Base-by-base conservation (phyloP, 2,113 vertebrate species). In the Dasyornis broadbenti region DNA sequence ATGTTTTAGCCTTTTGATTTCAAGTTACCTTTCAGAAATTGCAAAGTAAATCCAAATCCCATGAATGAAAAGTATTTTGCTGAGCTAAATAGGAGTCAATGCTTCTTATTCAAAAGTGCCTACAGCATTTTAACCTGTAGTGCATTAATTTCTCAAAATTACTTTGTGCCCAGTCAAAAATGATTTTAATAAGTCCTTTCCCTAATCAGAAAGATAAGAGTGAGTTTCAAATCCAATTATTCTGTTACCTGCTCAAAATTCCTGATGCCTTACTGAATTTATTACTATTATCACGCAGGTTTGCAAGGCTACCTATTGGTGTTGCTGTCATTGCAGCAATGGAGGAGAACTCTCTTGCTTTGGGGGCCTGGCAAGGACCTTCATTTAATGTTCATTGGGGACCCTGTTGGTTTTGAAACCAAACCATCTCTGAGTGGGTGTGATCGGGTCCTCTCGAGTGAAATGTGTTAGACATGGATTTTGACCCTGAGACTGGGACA, bases 191-290 rank as follows among this genome's bases (percentile, higher is more conserved):
- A 45, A 39, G n/a, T 75, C 28, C 11, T 76, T 90, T 82, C 40
- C 54, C 42, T 78, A 61, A 30, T 47, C 59, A 40, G 37, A 61
- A 79, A 49, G 24, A 64, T 52, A 87, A 45, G 42, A 56, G 5
- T 16, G 40, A 68, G 21, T 89, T 92, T 85, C 47, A 85, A 68
- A 84, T 73, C 49, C 59, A 96, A n/a, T 95, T 93, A 87, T 44
- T 76, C 13, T 70, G 9, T 65, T 59, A 82, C 18, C 50, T 92
- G n/a, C 64, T 89, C 26, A 95, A 94, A 71, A 71, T 87, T 90
- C 64, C 53, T 77, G 64, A 73, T 82, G 78, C 49, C n/a, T 78
- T 27, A 47, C 50, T 91, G 66, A 21, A 35, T 21, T 70, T 37
- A 6, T 27, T 42, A 6, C 22, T 42, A 65, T 76, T 60, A 18